Evolutionary conservation across 2,113 vertebrate genomes (phyloP).

Genomic region (Platycercus adscitus): DNA sequence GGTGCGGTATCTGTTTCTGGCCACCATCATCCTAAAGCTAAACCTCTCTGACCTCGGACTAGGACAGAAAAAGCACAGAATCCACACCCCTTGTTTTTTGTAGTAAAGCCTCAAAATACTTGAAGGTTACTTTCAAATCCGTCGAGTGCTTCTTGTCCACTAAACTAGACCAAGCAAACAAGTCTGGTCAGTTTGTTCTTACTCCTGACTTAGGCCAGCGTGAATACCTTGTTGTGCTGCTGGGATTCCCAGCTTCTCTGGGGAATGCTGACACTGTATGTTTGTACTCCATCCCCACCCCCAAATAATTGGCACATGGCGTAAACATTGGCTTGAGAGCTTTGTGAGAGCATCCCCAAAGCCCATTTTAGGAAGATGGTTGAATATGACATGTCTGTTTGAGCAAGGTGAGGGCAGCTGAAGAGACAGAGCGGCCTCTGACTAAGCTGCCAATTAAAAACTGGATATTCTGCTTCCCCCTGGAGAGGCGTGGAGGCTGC

Average conservation of each 20-base stretch:
- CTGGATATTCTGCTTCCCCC: constrained; percentile 52
- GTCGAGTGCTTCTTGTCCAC: background rate
- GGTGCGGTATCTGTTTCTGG: background rate
- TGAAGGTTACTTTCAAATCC: background rate
- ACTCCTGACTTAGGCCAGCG: background rate
- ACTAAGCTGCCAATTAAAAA: constrained; percentile 64
- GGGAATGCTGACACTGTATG: background rate
- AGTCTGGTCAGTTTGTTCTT: background rate
- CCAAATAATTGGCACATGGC: background rate
- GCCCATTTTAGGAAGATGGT: background rate
- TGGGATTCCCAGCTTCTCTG: background rate
- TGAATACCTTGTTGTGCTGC: background rate
- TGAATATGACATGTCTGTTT: background rate
- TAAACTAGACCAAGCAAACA: background rate
- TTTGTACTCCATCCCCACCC: background rate
- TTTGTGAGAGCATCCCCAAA: background rate
- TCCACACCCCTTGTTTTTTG: background rate
- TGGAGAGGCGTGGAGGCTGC: background rate
- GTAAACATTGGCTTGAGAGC: background rate
- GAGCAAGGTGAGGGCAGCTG: constrained; percentile 38
- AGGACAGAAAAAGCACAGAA: background rate
- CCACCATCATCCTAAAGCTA: background rate
- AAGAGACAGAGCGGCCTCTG: background rate
- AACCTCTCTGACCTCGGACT: background rate
- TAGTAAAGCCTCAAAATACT: background rate